Base-by-base conservation (phyloP, 2,888 invertebrate species). In the Drosophila demipolita region DNA sequence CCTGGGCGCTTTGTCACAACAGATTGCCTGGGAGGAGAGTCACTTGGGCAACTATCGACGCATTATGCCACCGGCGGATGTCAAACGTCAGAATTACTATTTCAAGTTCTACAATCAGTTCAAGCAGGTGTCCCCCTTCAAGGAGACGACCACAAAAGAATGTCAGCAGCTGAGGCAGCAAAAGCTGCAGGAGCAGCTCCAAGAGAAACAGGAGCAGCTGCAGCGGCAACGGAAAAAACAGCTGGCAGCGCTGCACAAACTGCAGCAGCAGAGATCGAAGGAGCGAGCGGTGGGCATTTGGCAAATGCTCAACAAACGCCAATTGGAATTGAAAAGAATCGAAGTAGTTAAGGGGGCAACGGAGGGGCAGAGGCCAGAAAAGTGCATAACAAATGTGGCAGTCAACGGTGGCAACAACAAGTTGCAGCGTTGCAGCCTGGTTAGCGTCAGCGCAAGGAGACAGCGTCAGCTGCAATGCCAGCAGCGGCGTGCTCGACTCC, bases 41-140 rank as follows among this genome's bases (percentile, higher is more conserved):
- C 96, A 97, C 90, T 94, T 95, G 80, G 97, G 97, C 42, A 96
- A 96, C 88, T 97, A 95, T 91, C 93, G 96, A 45, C 91, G 93
- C 17, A 86, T 97, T 61, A 97, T 96, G 94, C 97, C 97, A 2
- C 94, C 95, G 40, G 42, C 63, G 2, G 83, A 91, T n/a, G 78
- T 91, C 0, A 95, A 95, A 52, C 87, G 89, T 49, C 65, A 83
- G 0, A 95, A 95, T 87, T 92, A 91, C 65, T 97, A 97, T 91
- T 94, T 95, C 62, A 94, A 95, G 67, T 96, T 96, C 90, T 96
- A 91, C 59, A 90, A 96, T 92, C 95, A 96, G 86, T 96, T 96
- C 93, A 96, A 95, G 49, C 95, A 95, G 50, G 95, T 90, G 0
- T 87, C 90, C 2, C 90, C 92, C 62, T 97, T 96, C 92, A 95